These are phyloP conservation scores for Gymnosoma rotundatum DNA, from an alignment of 2,888 invertebrate genomes.

Conservation along the genomic window DNA sequence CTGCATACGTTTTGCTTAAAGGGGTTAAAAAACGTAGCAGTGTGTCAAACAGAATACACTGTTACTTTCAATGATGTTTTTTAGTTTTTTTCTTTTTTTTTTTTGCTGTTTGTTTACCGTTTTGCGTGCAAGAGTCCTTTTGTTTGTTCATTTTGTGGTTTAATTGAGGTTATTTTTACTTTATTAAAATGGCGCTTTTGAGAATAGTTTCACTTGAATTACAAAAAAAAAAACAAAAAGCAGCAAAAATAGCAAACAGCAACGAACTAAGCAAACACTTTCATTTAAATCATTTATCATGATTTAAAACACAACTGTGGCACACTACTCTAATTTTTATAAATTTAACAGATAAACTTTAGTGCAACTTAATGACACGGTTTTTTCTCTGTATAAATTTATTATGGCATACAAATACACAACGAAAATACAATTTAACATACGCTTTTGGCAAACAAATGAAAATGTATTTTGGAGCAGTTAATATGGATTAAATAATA, in stretches of 20 bases:
- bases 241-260: not conserved
- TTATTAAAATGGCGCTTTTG: conserved; percentile 56
- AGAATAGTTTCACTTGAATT: conserved; percentile 55
- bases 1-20: conserved; percentile 34
- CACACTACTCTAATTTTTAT: conserved; percentile 25
- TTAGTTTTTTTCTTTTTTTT: conserved; percentile 42
- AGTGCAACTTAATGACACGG: conserved; percentile 9
- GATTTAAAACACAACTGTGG: conserved; percentile 23
- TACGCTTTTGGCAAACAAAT: conserved; percentile 34
- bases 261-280: conserved; percentile 42
- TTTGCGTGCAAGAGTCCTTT: conserved; percentile 67
- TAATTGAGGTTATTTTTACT: conserved; percentile 69
- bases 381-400: not conserved
- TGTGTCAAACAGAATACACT: conserved; percentile 50
- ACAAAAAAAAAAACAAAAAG: conserved; percentile 3
- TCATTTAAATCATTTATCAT: conserved; percentile 50
- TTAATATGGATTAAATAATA: too few species aligned
- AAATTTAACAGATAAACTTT: conserved; percentile 6
- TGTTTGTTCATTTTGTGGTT: conserved; percentile 67
- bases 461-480: not conserved
- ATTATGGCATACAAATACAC: conserved; percentile 1
- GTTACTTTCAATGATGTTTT: conserved; percentile 47
- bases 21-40: conserved; percentile 12
- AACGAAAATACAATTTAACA: not conserved
- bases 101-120: conserved; percentile 60